Evolutionary conservation across 1,140 invertebrate genomes (phyloP).

Genomic region (Neomicropteryx cornuta): DNA sequence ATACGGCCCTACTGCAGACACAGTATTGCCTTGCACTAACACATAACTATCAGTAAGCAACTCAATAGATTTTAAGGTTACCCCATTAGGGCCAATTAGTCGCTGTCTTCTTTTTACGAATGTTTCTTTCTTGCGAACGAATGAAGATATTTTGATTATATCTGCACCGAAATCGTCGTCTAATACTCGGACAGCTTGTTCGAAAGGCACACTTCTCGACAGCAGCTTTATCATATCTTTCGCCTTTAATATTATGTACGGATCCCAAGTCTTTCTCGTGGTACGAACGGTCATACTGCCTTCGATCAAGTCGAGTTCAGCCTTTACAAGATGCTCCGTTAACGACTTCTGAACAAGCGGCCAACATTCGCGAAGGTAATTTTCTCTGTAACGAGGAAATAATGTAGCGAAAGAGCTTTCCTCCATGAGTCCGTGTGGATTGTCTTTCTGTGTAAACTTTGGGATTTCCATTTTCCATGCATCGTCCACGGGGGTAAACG

Average conservation of each 20-base stretch:
- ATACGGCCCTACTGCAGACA: slow-evolving; percentile 89
- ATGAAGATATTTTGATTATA: slow-evolving; percentile 92
- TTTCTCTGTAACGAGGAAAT: slow-evolving; percentile 84
- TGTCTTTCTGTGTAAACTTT: slow-evolving; percentile 82
- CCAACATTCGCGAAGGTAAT: slow-evolving; percentile 95
- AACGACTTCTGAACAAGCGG: slow-evolving; percentile 84
- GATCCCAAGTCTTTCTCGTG: slow-evolving; percentile 97
- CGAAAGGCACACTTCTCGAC: slow-evolving; percentile 92
- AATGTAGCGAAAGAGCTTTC: slow-evolving; percentile 61
- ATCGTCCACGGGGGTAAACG: slow-evolving; percentile 57
- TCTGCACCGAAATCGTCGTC: slow-evolving; percentile 90
- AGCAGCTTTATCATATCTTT: slow-evolving; percentile 93
- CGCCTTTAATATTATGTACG: slow-evolving; percentile 94
- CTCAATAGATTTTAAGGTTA: slow-evolving; percentile 96
- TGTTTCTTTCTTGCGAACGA: slow-evolving; percentile 87
- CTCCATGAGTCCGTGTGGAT: slow-evolving; percentile 67
- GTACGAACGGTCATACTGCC: slow-evolving; percentile 93
- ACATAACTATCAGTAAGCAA: slow-evolving; percentile 97
- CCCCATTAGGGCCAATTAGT: slow-evolving; percentile 93
- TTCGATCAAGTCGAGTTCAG: slow-evolving; percentile 90
- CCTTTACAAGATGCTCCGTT: slow-evolving; percentile 66
- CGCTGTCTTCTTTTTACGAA: slow-evolving; percentile 94
- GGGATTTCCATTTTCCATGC: slow-evolving; percentile 87
- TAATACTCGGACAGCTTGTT: slow-evolving; percentile 78
- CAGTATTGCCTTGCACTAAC: slow-evolving; percentile 96